These are phyloP conservation scores for Tragulus kanchil DNA, from an alignment of 2,113 vertebrate species.

Conservation along the genomic window DNA sequence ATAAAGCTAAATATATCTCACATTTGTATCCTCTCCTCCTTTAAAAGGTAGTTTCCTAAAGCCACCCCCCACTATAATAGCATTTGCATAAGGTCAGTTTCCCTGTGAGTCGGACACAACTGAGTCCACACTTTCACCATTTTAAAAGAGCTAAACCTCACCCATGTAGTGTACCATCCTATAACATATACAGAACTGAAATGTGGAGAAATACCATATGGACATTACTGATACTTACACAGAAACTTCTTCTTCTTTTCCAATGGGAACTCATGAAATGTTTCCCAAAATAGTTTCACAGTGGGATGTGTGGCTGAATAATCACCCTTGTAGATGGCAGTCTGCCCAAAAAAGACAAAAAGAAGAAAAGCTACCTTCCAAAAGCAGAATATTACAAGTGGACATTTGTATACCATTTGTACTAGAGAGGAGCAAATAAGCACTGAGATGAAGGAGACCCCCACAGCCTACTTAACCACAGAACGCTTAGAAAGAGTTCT, in stretches of 20 bases:
- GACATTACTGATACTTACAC: slow-evolving; percentile 87
- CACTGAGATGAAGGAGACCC: not conserved
- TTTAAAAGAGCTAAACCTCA: not conserved
- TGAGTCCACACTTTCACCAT: not conserved
- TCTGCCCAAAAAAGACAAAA: slow-evolving; percentile 86
- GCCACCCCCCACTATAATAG: not conserved
- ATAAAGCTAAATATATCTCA: not conserved
- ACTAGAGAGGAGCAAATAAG: not conserved
- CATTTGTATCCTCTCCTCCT: not conserved
- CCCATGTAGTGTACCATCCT: not conserved
- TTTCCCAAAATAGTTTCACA: slow-evolving; percentile 97
- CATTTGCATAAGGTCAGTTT: not conserved
- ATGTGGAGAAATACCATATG: not conserved
- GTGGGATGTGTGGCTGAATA: slow-evolving; percentile 95
- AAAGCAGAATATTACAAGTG: not conserved
- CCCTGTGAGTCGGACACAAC: not conserved
- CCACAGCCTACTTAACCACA: not conserved
- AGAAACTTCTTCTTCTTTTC: slow-evolving; percentile 99
- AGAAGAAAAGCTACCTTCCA: not conserved
- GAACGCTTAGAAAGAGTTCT: not conserved
- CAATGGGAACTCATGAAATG: slow-evolving; percentile 96
- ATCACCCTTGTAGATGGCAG: slow-evolving; percentile 95
- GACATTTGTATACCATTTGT: not conserved
- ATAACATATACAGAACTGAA: not conserved
- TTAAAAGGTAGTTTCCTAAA: not conserved